phyloP scores from a whole-genome alignment of 2,797 vertebrate species.

The Chloroceryle inda region DNA sequence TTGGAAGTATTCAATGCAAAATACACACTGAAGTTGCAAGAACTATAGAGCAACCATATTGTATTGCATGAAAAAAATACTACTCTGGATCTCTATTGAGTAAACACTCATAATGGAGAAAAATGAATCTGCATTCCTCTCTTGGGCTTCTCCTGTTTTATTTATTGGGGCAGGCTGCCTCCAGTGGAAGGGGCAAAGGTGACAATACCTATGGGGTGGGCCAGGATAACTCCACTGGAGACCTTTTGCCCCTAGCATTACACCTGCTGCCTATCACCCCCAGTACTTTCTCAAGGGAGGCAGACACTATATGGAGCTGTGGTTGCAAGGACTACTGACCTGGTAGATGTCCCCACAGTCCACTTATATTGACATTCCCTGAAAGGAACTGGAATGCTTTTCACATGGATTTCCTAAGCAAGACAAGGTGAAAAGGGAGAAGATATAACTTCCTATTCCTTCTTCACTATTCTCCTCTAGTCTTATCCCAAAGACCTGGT shows the following conservation, averaged over 20 bases:
- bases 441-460: neutral
- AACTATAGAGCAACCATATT: neutral
- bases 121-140: neutral
- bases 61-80: neutral
- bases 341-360: neutral
- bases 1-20: neutral
- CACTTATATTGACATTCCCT: neutral
- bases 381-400: neutral
- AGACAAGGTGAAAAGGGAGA: neutral
- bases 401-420: neutral
- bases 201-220: accelerated
- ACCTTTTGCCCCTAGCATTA: neutral
- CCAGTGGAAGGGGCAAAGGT: neutral
- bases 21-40: neutral
- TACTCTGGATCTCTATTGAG: accelerated
- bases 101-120: neutral
- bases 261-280: neutral
- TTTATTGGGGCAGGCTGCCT: neutral
- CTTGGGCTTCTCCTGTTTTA: neutral
- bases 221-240: neutral
- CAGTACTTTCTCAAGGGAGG: neutral
- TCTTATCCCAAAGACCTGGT: neutral
- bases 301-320: neutral
- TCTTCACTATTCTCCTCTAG: neutral
- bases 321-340: neutral